These are phyloP conservation scores for Synergus japonicus DNA, from an alignment of 2,888 invertebrate species.

Conservation along the genomic window DNA sequence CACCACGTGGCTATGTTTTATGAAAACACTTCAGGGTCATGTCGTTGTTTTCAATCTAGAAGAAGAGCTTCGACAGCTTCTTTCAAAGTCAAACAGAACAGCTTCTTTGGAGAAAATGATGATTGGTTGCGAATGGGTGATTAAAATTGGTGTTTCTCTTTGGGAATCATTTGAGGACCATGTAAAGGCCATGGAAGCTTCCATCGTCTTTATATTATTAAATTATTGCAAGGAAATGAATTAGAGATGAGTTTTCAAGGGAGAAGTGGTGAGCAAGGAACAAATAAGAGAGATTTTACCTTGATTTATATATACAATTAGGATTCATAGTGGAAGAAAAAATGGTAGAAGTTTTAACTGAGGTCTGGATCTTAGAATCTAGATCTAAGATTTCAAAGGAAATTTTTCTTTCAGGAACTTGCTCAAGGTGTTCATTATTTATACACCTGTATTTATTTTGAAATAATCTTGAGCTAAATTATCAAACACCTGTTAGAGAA, in stretches of 20 bases:
- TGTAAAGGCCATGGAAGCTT: too few species aligned
- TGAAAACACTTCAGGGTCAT: background rate
- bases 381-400: background rate
- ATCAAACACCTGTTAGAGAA: background rate
- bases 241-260: too few species aligned
- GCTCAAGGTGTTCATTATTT: too few species aligned
- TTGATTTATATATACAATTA: background rate
- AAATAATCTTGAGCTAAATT: too few species aligned
- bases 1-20: conserved; percentile 9
- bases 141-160: background rate
- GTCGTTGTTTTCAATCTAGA: background rate
- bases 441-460: background rate
- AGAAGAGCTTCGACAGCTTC: background rate
- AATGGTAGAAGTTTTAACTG: background rate
- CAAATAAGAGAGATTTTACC: too few species aligned
- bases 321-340: background rate
- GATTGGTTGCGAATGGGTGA: background rate
- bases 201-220: too few species aligned
- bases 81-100: background rate
- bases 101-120: background rate
- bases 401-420: background rate
- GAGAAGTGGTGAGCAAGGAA: too few species aligned
- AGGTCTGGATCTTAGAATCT: background rate
- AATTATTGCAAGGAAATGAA: background rate
- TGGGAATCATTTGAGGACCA: background rate